A percentile compares a stretch with the other conserved stretches of the same genome.
phyloP scores from a whole-genome alignment of 2,888 invertebrate species.

The Parapristionchus giblindavisi region DNA sequence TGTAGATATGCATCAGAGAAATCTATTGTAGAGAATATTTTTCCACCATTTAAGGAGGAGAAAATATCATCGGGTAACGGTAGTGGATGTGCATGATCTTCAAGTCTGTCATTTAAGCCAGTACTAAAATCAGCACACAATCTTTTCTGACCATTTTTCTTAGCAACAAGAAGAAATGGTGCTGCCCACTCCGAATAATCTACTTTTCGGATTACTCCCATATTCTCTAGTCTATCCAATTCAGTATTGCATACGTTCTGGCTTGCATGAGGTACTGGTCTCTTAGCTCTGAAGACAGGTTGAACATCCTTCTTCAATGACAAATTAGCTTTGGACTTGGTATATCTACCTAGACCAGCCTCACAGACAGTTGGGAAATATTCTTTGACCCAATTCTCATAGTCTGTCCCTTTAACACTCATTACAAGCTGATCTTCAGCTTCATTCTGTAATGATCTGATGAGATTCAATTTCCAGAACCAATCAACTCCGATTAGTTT shows the following conservation, averaged over 20 bases:
- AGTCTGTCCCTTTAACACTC: no score
- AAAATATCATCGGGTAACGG: no score
- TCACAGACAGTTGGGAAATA: not conserved
- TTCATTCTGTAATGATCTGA: no score
- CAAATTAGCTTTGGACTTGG: not conserved
- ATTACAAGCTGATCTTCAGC: no score
- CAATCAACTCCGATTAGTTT: no score
- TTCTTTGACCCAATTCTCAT: not conserved
- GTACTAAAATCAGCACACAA: slow-evolving; percentile 5
- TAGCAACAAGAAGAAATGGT: slow-evolving; percentile 3
- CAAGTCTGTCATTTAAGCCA: not conserved
- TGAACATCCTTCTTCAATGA: not conserved
- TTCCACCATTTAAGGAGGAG: no score
- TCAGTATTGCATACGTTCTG: slow-evolving; percentile 4
- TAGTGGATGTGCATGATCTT: no score
- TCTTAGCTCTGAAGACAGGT: not conserved
- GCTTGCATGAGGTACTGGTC: slow-evolving; percentile 4
- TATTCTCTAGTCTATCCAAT: not conserved
- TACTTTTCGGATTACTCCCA: not conserved
- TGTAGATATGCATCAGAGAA: no score
- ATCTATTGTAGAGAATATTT: no score
- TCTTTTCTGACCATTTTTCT: slow-evolving; percentile 4
- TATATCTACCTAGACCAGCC: slow-evolving; percentile 12
- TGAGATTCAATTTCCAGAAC: no score
- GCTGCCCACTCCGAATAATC: slow-evolving; percentile 16